Percentiles rank a stretch among this genome's conserved stretches.
phyloP scores from a whole-genome alignment of 2,888 invertebrate genomes.

The Papilio demoleus region DNA sequence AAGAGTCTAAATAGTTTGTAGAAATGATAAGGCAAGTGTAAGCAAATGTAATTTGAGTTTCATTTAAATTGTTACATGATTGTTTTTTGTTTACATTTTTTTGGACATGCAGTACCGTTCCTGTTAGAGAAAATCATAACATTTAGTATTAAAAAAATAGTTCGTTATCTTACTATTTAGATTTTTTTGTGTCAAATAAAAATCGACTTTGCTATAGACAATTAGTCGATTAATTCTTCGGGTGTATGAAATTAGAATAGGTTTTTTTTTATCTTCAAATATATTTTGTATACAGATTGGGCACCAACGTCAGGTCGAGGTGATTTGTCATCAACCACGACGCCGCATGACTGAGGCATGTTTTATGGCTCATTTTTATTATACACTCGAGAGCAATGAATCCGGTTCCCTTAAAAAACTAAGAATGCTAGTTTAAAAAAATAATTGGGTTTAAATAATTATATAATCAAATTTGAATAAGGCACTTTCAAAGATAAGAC shows the following conservation, averaged over 20 bases:
- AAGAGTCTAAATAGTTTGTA: background rate
- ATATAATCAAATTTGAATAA: too few relatives aligned
- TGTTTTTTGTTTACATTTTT: too few relatives aligned
- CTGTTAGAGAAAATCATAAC: too few relatives aligned
- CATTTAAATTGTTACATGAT: background rate
- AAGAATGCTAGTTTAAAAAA: too few relatives aligned
- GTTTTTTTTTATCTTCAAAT: background rate
- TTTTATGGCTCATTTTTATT: constrained; percentile 3
- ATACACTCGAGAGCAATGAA: too few relatives aligned
- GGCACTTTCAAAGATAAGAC: too few relatives aligned
- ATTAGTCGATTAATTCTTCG: background rate
- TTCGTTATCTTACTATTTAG: too few relatives aligned
- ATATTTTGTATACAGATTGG: constrained; percentile 32
- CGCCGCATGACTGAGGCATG: constrained; percentile 26
- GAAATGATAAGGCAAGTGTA: background rate
- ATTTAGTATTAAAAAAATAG: too few relatives aligned
- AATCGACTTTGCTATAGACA: background rate
- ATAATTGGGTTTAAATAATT: too few relatives aligned
- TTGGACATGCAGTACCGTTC: too few relatives aligned
- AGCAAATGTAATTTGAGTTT: background rate
- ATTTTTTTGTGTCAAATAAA: background rate
- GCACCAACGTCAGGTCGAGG: constrained; percentile 10
- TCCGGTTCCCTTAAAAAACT: too few relatives aligned
- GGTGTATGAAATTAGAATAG: background rate
- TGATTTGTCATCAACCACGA: constrained; percentile 27